These are phyloP conservation scores for Mermis nigrescens DNA, from an alignment of 2,888 invertebrate genomes.

Conservation along the genomic window DNA sequence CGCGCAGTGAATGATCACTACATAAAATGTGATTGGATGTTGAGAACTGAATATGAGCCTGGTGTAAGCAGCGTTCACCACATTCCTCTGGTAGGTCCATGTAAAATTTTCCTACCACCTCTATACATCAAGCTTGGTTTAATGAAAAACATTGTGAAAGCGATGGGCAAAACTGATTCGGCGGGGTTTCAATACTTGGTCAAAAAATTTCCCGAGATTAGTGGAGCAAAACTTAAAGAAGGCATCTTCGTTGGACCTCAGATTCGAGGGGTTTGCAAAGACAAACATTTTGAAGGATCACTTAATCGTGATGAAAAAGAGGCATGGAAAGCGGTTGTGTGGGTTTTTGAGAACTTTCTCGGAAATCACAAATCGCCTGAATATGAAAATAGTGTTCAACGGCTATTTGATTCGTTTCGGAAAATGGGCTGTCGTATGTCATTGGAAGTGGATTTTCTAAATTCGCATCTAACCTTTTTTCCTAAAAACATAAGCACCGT, in stretches of 20 bases:
- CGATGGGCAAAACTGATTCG: not conserved
- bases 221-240: not conserved
- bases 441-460: conserved; percentile 30
- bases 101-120: not conserved
- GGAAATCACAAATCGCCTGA: conserved; percentile 12
- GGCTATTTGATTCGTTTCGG: conserved; percentile 10
- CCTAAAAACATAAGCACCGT: conserved; percentile 29
- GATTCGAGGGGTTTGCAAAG: not conserved
- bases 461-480: conserved; percentile 30
- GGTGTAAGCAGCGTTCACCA: not conserved
- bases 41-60: not conserved
- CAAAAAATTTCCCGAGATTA: not conserved
- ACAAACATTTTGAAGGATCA: not conserved
- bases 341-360: conserved; percentile 12
- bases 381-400: conserved; percentile 9
- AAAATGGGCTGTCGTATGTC: conserved; percentile 28
- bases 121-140: not conserved
- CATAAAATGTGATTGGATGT: not conserved
- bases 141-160: not conserved
- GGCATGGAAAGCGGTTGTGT: conserved; percentile 9
- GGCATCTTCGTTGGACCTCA: not conserved
- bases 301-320: not conserved
- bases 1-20: not conserved
- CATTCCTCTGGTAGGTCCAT: not conserved
- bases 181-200: conserved; percentile 1